Evolutionary conservation across 2,888 invertebrate genomes (phyloP), one percentile per base, ranked within the genome.

Genomic region (Ceramica pisi): DNA sequence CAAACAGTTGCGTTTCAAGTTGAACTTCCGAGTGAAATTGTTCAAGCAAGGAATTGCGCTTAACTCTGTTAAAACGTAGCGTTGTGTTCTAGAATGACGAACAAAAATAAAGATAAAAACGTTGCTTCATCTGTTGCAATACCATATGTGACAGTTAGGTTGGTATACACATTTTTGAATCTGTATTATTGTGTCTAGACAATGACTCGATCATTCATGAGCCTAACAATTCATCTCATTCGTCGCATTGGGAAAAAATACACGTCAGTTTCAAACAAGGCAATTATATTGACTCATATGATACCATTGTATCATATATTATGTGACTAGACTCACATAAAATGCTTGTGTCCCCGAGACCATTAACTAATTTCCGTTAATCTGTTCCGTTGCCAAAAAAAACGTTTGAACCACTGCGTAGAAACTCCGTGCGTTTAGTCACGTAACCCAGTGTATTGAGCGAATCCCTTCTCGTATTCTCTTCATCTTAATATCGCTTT

Each of bases 351-450:
- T 78, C 46, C 14, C 72, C 8, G n/a, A 69, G 8, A 64, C 55
- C 35, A 63, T 56, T 57, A 63, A 61, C 56, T 26, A 14, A 50
- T 60, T 26, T 71, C 48, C 67, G 31, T 44, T 48, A 35, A 19
- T 57, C 56, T 48, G 46, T 65, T 19, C 44, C 51, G 64, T 51
- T 62, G 77, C 74, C 71, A 77, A 83, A 85, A 75, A 75, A 80
- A 56, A 35, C 21, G 79, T 35, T 61, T 26, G 14, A 61, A 73
- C 62, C 57, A 62, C 60, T 71, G 76, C 75, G 83, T 77, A 81
- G 71, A n/a, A 12, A 35, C 61, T 64, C 46, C 83, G 86, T 84
- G 84, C 84, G 79, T 41, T 62, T 38, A 70, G 84, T 84, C 84
- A 84, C 84, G 86, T 84, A 84, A 76, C 73, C 74, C 68, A 66